Percentiles rank a stretch among this genome's conserved stretches.
These are phyloP conservation scores for Erpornis zantholeuca DNA, from an alignment of 2,113 vertebrate genomes.

Conservation along the genomic window DNA sequence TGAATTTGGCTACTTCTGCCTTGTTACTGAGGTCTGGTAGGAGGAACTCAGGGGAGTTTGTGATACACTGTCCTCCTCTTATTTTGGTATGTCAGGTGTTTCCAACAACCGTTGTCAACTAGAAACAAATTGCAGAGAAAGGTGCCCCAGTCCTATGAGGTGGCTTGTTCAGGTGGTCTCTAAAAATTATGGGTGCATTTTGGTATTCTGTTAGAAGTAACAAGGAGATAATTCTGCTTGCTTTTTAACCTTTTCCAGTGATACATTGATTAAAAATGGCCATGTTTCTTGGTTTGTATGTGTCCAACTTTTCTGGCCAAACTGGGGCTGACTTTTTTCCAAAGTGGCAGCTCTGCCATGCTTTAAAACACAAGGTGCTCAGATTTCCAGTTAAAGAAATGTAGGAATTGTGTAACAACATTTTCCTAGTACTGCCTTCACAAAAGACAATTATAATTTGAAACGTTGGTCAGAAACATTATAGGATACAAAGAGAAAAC, in stretches of 20 bases:
- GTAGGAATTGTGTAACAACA: rapidly evolving
- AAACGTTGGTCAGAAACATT: neutral
- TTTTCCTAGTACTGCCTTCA: neutral
- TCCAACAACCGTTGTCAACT: neutral
- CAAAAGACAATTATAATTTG: neutral
- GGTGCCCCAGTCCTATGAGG: neutral
- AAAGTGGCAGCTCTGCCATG: neutral
- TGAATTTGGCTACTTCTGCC: neutral
- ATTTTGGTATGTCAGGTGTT: neutral
- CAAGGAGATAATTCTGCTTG: neutral
- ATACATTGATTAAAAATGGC: neutral
- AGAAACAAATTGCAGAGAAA: neutral
- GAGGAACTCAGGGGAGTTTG: neutral
- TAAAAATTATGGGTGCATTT: neutral
- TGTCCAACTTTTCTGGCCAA: neutral
- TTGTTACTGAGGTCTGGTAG: neutral
- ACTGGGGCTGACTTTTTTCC: neutral
- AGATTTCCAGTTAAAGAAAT: neutral
- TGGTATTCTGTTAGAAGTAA: neutral
- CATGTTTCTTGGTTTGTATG: neutral
- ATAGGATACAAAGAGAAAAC: neutral
- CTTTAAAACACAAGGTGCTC: neutral
- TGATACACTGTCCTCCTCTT: neutral
- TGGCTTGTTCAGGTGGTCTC: neutral
- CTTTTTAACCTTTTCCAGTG: neutral